These are phyloP conservation scores for Axis porcinus DNA, from an alignment of 2,113 vertebrate species.

Conservation along the genomic window DNA sequence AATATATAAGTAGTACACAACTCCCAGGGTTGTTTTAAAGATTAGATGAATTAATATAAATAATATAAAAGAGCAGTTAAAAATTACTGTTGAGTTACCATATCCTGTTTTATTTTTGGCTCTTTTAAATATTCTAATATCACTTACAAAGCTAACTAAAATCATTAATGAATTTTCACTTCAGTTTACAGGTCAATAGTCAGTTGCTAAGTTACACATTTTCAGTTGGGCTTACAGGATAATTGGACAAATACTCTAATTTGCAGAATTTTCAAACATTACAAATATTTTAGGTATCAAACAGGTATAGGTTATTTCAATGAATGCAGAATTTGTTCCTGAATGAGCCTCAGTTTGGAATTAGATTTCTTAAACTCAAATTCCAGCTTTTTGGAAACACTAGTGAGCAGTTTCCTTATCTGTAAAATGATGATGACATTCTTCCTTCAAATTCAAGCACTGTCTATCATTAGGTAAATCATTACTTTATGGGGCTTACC, in stretches of 20 bases:
- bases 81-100: not conserved
- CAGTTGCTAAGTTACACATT: not conserved
- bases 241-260: not conserved
- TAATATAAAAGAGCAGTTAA: not conserved
- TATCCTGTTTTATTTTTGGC: not conserved
- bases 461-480: not conserved
- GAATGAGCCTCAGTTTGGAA: not conserved
- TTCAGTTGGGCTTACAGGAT: not conserved
- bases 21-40: not conserved
- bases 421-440: not conserved
- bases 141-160: not conserved
- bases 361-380: not conserved
- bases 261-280: slow-evolving; percentile 47
- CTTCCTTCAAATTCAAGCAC: not conserved
- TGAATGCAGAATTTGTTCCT: not conserved
- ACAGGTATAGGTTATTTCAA: not conserved
- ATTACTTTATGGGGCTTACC: not conserved
- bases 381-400: not conserved
- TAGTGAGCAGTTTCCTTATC: not conserved
- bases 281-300: not conserved
- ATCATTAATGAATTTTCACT: slow-evolving; percentile 3
- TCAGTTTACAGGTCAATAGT: not conserved
- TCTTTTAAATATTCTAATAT: not conserved
- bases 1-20: not conserved
- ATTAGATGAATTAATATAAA: not conserved